Percentiles rank a stretch among this genome's conserved stretches.
phyloP scores from a whole-genome alignment of 2,113 vertebrate genomes.

The Onychostruthus taczanowskii region DNA sequence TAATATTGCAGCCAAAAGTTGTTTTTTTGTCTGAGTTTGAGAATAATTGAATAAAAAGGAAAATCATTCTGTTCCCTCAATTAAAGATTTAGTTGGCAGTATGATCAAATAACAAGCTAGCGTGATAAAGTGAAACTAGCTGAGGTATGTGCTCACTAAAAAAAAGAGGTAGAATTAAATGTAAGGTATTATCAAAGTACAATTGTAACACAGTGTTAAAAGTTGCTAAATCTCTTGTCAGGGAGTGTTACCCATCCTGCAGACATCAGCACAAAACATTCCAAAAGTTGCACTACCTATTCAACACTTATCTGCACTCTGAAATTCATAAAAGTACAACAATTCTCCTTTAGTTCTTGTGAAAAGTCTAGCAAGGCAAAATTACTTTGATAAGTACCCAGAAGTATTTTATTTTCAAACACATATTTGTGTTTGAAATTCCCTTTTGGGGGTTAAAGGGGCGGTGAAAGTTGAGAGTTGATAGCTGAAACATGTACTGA shows the following conservation, averaged over 20 bases:
- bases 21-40: not conserved
- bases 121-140: not conserved
- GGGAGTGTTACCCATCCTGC: not conserved
- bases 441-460: not conserved
- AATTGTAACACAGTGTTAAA: not conserved
- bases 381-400: not conserved
- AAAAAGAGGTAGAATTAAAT: not conserved
- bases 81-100: not conserved
- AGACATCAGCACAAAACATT: not conserved
- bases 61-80: not conserved
- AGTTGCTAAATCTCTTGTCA: not conserved
- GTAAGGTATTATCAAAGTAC: not conserved
- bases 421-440: not conserved
- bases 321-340: not conserved
- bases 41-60: not conserved
- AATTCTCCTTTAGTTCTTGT: not conserved
- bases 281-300: not conserved
- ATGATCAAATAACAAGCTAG: not conserved
- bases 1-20: not conserved
- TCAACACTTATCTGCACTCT: not conserved
- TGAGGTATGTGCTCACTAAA: not conserved
- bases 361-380: not conserved
- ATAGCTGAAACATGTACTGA: not conserved
- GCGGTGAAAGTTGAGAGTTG: not conserved
- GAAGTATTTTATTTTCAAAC: not conserved